These are phyloP conservation scores for Eulemur macaco DNA, from an alignment of 2,113 vertebrate genomes.

Conservation along the genomic window DNA sequence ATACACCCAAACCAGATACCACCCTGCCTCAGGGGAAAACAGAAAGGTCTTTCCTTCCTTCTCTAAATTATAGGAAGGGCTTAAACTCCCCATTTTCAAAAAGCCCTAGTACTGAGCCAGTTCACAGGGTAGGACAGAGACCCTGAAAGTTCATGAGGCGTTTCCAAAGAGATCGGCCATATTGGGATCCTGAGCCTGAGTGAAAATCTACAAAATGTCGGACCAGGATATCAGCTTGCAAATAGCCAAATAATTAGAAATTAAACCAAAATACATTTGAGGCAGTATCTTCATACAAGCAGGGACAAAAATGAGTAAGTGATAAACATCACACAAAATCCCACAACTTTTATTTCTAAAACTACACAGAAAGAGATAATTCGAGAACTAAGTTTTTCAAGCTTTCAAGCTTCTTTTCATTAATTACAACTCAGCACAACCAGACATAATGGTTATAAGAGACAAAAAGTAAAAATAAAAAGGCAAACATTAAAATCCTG, in stretches of 20 bases:
- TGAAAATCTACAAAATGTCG: slow-evolving; percentile 17
- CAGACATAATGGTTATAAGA: not conserved
- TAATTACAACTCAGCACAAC: not conserved
- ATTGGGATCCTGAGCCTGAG: not conserved
- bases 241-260: not conserved
- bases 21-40: not conserved
- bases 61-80: not conserved
- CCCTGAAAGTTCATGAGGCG: not conserved
- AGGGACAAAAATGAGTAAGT: not conserved
- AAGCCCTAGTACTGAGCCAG: not conserved
- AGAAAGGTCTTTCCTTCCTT: not conserved
- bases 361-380: not conserved
- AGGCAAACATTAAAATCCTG: not conserved
- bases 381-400: not conserved
- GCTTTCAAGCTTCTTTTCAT: not conserved
- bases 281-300: not conserved
- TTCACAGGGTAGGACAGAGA: not conserved
- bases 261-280: not conserved
- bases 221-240: not conserved
- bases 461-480: not conserved
- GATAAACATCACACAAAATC: not conserved
- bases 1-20: not conserved
- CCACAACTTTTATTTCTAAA: not conserved
- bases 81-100: not conserved
- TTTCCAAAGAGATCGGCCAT: not conserved